Evolutionary conservation across 2,113 vertebrate species (phyloP), one percentile per base, ranked within the genome.

Genomic region (Vimba vimba): DNA sequence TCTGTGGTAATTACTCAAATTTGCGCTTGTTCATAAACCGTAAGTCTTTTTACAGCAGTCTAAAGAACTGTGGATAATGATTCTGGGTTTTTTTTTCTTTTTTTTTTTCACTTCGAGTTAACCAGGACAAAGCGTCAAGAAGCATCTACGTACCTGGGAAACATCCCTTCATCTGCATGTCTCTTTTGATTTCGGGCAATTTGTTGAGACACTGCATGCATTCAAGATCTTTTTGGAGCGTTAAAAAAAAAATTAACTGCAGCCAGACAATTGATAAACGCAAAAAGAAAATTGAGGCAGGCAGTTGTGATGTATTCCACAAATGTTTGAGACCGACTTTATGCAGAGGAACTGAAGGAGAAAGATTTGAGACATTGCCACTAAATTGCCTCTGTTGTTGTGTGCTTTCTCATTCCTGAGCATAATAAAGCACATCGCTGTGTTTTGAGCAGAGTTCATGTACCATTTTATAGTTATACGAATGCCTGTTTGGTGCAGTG

Each of bases 1-100:
- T 75, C 60, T 60, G 50, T 75, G 27, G 84, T 86, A 55, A 88
- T 89, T 86, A 79, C 52, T 79, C 60, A 19, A 30, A 75, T 36
- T 77, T 15, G 30, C n/a, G 36, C 69, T 87, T 47, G 19, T 69
- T 87, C 74, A 30, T 25, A 71, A 80, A 59, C 55, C 4, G 62
- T 15, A 64, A 80, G 64, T 62, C 6, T 57, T 30, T 73, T 87
- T 81, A 52, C 78, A 69, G n/a, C 36, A 6, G 27, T 71, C 33
- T 33, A 30, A 52, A 74, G 21, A 79, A 81, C 69, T 50, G 8
- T 17, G 15, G 55, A 62, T 43, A 45, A 74, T 71, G 79, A 52
- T 1, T 55, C 10, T 2, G 8, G 27, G 64, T 45, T 59, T 69
- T 7, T 7, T 0, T 6, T 5, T 6, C 1, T 33, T 9, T 4